Percentiles rank a stretch among this genome's conserved stretches.
These are phyloP conservation scores for Aporrectodea caliginosa DNA, from an alignment of 1,140 invertebrate genomes.

Conservation along the genomic window DNA sequence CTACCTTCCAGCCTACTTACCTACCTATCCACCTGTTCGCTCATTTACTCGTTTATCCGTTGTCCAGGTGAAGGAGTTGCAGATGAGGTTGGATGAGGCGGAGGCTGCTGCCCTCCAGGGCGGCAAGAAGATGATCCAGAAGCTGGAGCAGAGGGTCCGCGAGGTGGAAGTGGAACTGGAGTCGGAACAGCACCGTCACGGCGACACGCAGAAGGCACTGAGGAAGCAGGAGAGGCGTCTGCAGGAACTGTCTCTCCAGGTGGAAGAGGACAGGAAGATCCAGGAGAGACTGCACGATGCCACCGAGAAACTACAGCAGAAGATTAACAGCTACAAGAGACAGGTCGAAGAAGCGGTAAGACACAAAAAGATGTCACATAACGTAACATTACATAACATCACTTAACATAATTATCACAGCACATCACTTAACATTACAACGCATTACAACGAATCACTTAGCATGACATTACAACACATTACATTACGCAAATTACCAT, in stretches of 20 bases:
- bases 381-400: too few species aligned
- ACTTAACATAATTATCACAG: too few species aligned
- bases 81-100: slow-evolving; percentile 86
- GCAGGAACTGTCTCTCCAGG: slow-evolving; percentile 72
- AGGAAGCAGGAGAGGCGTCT: slow-evolving; percentile 74
- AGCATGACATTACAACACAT: too few species aligned
- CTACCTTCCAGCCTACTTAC: too few species aligned
- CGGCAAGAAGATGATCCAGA: slow-evolving; percentile 75
- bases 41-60: too few species aligned
- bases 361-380: too few species aligned
- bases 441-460: too few species aligned
- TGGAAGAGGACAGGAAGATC: slow-evolving; percentile 93
- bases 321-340: slow-evolving; percentile 99
- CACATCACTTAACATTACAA: too few species aligned
- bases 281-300: slow-evolving; percentile 96
- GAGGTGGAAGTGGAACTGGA: slow-evolving; percentile 96
- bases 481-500: too few species aligned
- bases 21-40: too few species aligned
- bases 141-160: slow-evolving; percentile 57
- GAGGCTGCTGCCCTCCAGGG: slow-evolving; percentile 95
- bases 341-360: slow-evolving; percentile 90
- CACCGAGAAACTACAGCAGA: slow-evolving; percentile 97
- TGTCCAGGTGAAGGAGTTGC: slow-evolving; percentile 95
- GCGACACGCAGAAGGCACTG: slow-evolving; percentile 64
- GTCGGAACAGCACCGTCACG: slow-evolving; percentile 91